Evolutionary conservation across 2,888 invertebrate genomes (phyloP).

Genomic region (Drosophila macrospina): DNA sequence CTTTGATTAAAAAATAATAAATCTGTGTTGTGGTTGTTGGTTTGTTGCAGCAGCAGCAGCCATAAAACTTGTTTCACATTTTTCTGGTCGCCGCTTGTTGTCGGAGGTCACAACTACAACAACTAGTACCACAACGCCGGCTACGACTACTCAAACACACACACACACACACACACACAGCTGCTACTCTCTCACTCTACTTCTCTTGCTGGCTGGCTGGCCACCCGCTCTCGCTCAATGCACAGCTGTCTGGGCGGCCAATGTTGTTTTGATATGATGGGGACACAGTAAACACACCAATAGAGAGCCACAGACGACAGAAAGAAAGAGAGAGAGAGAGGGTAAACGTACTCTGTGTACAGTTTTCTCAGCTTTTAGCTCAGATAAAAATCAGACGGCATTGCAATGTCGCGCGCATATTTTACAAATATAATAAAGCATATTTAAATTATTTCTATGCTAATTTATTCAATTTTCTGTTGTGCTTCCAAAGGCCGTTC

Average conservation of each 20-base stretch:
- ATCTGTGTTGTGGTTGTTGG: conserved; percentile 56
- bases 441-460: conserved; percentile 45
- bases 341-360: conserved; percentile 52
- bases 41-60: conserved; percentile 37
- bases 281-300: conserved; percentile 14
- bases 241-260: conserved; percentile 69
- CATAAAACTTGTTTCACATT: conserved; percentile 70
- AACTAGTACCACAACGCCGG: conserved; percentile 30
- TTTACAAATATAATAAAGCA: conserved; percentile 38
- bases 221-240: conserved; percentile 27
- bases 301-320: neutral
- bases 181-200: conserved; percentile 40
- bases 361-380: conserved; percentile 66
- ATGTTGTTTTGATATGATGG: conserved; percentile 54
- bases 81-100: conserved; percentile 64
- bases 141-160: conserved; percentile 48
- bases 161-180: conserved; percentile 26
- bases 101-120: conserved; percentile 73
- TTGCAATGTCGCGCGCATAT: conserved; percentile 68
- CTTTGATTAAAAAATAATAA: conserved; percentile 77
- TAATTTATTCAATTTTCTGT: conserved; percentile 46
- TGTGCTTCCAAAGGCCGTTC: conserved; percentile 70
- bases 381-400: conserved; percentile 65
- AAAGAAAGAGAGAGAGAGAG: conserved; percentile 16
- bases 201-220: neutral